Evolutionary conservation across 2,888 invertebrate genomes (phyloP).

Genomic region (Drosophila paucipuncta): DNA sequence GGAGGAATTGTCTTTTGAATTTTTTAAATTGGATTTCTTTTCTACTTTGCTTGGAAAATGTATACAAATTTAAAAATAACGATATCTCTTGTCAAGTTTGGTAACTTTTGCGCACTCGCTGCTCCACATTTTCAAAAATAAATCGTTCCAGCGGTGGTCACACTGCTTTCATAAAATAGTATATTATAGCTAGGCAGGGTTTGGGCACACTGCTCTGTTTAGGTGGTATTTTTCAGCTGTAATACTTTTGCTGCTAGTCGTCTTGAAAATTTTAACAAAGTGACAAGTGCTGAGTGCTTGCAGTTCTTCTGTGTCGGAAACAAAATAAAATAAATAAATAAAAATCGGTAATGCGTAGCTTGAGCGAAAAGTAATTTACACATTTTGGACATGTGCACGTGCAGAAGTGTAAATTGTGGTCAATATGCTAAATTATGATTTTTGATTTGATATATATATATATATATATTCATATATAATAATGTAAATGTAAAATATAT

Average conservation of each 20-base stretch:
- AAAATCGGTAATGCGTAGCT: slow-evolving; percentile 53
- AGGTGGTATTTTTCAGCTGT: slow-evolving; percentile 25
- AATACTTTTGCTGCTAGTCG: slow-evolving; percentile 33
- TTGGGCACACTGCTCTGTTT: slow-evolving; percentile 29
- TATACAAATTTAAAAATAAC: not conserved
- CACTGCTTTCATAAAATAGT: not conserved
- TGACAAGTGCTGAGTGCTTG: slow-evolving; percentile 12
- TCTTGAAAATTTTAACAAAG: slow-evolving; percentile 50
- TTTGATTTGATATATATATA: not conserved
- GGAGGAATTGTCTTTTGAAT: not conserved
- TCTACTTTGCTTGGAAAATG: not conserved
- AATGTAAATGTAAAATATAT: not conserved
- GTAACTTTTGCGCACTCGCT: not conserved
- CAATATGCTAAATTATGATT: slow-evolving; percentile 19
- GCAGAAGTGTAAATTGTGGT: slow-evolving; percentile 34
- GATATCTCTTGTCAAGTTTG: not conserved
- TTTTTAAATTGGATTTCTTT: not conserved
- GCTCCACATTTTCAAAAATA: slow-evolving; percentile 1
- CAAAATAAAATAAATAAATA: slow-evolving; percentile 52
- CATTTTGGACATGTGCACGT: slow-evolving; percentile 43
- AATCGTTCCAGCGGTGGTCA: not conserved
- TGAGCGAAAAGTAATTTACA: slow-evolving; percentile 28
- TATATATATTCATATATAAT: not conserved
- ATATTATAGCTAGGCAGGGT: not conserved
- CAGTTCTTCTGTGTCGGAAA: slow-evolving; percentile 26